Evolutionary conservation across 2,888 invertebrate genomes (phyloP), one percentile per base, ranked within the genome.

Genomic region (Athalia rosae): DNA sequence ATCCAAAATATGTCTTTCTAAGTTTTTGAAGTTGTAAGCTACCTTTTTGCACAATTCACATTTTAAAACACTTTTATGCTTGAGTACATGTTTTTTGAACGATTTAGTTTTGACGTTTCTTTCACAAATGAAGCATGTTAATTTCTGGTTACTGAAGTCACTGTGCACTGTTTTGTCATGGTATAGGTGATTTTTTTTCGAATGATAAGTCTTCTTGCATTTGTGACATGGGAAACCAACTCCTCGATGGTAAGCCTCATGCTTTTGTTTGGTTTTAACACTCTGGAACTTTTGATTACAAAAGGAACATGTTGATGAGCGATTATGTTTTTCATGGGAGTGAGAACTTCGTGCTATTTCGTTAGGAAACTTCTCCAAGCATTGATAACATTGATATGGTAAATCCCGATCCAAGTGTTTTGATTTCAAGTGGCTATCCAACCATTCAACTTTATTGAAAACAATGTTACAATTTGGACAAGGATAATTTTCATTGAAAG

Each of bases 161-260:
- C 41, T 80, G n/a, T 63, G 82, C 77, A 77, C 73, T 45, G 58
- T 73, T 9, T 13, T 69, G 45, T 77, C 64, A 43, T 86, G 86
- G n/a, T 79, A 80, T 0, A 78, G 66, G 4, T 83, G 53, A 28
- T 80, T 67, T 5, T 43, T 63, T 43, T 64, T 82, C n/a, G 47
- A 74, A 0, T 79, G 15, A 63, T 85, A 88, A 9, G 87, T 79
- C 53, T 83, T 83, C 76, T 86, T 88, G 61, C 88, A 88, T 7
- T 53, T 11, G 63, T 88, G 88, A 78, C 88, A 88, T 3, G 88
- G 87, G 76, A 79, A 82, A 7, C 88, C 88, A 28, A 86, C 80
- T 1, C 88, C 88, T 58, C 82, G 80, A 77, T 88, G 88, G 79
- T 88, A 88, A 15, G 82, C 81, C 71, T 85, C 84, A 15, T 88